Base-by-base conservation (phyloP, 2,888 invertebrate genomes). In the Caenorhabditis wallacei region DNA sequence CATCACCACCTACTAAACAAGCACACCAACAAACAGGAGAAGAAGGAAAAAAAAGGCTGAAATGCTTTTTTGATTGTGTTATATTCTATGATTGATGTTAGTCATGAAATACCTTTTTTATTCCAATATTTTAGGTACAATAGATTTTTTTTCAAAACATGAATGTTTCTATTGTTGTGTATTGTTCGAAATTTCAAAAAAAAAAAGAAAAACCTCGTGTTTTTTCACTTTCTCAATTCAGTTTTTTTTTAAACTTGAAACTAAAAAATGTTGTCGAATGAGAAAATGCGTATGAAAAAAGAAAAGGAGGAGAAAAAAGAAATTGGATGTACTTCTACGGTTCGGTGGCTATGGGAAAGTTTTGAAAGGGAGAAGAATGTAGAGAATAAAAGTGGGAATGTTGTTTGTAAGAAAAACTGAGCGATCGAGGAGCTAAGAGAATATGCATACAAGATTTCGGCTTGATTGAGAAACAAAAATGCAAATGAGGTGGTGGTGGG, bases 271-370 rank as follows among this genome's bases (percentile, higher is more conserved):
- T 8, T 2, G 43, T 18, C 37, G 30, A 37, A 18, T 16, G 13
- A n/a, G 40, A 22, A 22, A 40, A 48, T 20, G 26, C n/a, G 43
- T 20, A 76, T 37, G 26, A 46, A 46, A 43, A 7, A 3, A 43
- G 2, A 35, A 48, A 35, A 26, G 11, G 48, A 57, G 16, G 24
- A 57, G 57, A 48, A 26, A 22, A 35, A 63, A n/a, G n/a, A 24
- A 68, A 51, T 59, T 59, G 61, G 61, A 78, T 69, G 78, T 46
- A 78, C 69, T 78, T 78, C 78, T 63, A 78, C 78, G 78, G 78
- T 78, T 69, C 78, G 78, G 54, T 69, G 78, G n/a, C 63, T 61
- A 69, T 69, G 78, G 18, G 46, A 69, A 76, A 76, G 35, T 37
- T 48, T 30, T 11, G 10, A 40, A 46, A 61, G 18, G 11, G 5